A percentile compares a stretch with the other conserved stretches of the same genome.
These are phyloP conservation scores for Agonopterix subpropinquella DNA, from an alignment of 2,888 invertebrate genomes.

Conservation along the genomic window DNA sequence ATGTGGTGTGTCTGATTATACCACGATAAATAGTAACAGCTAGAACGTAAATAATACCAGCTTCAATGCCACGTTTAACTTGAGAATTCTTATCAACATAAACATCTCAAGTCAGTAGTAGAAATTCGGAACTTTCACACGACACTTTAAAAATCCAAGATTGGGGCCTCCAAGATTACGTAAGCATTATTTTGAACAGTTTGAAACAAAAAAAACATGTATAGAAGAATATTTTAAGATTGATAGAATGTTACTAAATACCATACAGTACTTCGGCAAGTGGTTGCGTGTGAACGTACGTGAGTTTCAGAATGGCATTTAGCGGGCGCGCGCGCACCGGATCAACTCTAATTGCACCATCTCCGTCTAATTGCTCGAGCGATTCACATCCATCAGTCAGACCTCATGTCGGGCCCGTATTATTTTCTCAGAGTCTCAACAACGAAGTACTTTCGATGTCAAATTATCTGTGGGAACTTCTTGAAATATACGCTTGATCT, in stretches of 20 bases:
- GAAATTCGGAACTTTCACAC: conserved; percentile 34
- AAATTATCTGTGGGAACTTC: background rate
- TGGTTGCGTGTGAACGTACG: conserved; percentile 17
- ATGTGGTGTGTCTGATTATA: no score
- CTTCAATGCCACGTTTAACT: no score
- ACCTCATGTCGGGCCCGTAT: conserved; percentile 25
- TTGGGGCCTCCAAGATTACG: conserved; percentile 3
- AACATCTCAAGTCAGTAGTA: conserved; percentile 11
- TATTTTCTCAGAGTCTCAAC: conserved; percentile 25
- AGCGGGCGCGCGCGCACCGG: conserved; percentile 22
- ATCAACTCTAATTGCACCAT: conserved; percentile 39
- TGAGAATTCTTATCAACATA: no score
- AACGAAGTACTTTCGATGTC: conserved; percentile 6
- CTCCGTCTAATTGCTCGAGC: conserved; percentile 35
- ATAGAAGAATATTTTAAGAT: no score
- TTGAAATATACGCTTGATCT: background rate
- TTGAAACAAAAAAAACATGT: no score
- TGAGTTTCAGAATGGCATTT: conserved; percentile 25
- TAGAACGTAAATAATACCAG: conserved; percentile 4
- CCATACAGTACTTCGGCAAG: background rate
- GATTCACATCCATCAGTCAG: conserved; percentile 34
- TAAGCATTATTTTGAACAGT: background rate
- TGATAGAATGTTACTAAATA: background rate
- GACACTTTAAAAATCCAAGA: conserved; percentile 19
- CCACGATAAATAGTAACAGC: no score